A percentile compares a stretch with the other conserved stretches of the same genome.
These are phyloP conservation scores for Poeciliopsis turneri DNA, from an alignment of 2,797 vertebrate species.

Conservation along the genomic window DNA sequence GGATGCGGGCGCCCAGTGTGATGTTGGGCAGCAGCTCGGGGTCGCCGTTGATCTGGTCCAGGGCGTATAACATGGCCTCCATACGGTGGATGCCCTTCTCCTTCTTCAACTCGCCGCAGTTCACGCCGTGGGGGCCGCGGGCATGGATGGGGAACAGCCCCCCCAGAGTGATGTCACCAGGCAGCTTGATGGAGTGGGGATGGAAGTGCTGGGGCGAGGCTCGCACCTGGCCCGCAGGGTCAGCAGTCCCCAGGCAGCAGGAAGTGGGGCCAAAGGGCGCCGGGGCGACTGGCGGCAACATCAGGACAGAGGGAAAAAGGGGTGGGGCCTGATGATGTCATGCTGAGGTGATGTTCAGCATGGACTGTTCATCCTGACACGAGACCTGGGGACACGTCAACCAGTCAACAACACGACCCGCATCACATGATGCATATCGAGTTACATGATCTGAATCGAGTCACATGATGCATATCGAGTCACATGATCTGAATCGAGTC, in stretches of 20 bases:
- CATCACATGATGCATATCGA: too few relatives aligned
- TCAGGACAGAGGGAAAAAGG: background rate
- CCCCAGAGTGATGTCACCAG: conserved; percentile 88
- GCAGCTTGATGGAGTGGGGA: conserved; percentile 86
- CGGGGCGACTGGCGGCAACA: background rate
- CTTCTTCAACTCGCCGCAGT: conserved; percentile 88
- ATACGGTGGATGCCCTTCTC: conserved; percentile 91
- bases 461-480: too few relatives aligned
- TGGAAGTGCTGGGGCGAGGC: conserved; percentile 76
- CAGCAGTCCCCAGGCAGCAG: conserved; percentile 48
- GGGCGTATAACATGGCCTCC: conserved; percentile 92
- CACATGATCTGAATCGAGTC: too few relatives aligned
- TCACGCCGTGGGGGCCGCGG: conserved; percentile 83
- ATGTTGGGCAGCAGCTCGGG: conserved; percentile 86
- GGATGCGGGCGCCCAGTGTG: conserved; percentile 88
- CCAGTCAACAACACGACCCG: background rate
- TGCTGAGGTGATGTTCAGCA: conserved; percentile 48
- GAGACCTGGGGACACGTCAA: conserved; percentile 43
- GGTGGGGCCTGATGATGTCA: conserved; percentile 55
- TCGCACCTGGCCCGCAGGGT: conserved; percentile 39
- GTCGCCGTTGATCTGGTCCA: conserved; percentile 90
- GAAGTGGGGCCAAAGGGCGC: conserved; percentile 29
- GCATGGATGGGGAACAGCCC: conserved; percentile 90
- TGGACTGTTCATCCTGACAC: conserved; percentile 54
- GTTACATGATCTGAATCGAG: too few relatives aligned